These are phyloP conservation scores for Nothocercus julius DNA, from an alignment of 2,113 vertebrate species.

Conservation along the genomic window DNA sequence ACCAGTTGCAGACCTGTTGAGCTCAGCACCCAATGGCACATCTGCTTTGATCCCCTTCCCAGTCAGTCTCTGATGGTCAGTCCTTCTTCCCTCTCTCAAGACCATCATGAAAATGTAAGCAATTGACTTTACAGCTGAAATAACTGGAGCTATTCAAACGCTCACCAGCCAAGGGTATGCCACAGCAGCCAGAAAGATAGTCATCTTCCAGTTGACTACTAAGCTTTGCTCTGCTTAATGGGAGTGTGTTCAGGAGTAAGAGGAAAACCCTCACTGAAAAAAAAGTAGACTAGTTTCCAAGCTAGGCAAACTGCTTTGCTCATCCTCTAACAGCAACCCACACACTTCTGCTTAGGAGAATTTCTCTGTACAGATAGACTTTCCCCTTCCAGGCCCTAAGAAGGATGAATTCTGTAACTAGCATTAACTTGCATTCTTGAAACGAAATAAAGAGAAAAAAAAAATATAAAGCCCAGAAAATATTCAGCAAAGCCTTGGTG, in stretches of 20 bases:
- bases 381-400: background rate
- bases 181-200: background rate
- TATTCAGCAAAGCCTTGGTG: slow-evolving; percentile 40
- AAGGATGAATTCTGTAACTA: background rate
- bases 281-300: background rate
- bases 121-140: slow-evolving; percentile 9
- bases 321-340: background rate
- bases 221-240: background rate
- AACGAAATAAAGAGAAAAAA: background rate
- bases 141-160: background rate
- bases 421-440: background rate
- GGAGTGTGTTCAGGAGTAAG: background rate
- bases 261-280: background rate
- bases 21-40: background rate
- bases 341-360: background rate
- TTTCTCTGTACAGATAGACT: background rate
- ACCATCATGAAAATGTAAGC: background rate
- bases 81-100: background rate
- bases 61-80: rapidly evolving
- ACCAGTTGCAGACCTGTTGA: background rate
- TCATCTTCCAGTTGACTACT: background rate
- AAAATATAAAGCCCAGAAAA: background rate
- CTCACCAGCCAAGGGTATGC: background rate
- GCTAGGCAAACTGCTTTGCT: background rate
- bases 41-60: background rate